Evolutionary conservation across 2,797 vertebrate species (phyloP).

Genomic region (Phoebastria nigripes): DNA sequence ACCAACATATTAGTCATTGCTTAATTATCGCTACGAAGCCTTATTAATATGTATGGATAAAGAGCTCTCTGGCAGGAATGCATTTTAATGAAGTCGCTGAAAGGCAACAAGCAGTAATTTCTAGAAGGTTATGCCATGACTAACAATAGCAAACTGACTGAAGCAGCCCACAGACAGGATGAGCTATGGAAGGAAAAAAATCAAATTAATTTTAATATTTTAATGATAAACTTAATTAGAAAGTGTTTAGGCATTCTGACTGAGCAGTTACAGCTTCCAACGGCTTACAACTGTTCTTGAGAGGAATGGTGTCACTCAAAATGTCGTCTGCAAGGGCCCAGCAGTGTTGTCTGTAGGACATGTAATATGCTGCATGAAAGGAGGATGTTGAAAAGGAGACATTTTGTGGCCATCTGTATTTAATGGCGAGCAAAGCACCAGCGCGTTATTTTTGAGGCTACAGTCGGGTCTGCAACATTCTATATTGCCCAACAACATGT

Average conservation of each 20-base stretch:
- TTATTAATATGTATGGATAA: conserved; percentile 67
- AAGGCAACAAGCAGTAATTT: conserved; percentile 52
- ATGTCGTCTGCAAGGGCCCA: rapidly evolving
- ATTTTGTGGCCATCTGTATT: background rate
- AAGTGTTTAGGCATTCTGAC: background rate
- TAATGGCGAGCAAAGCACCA: rapidly evolving
- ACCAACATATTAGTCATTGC: conserved; percentile 45
- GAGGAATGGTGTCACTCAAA: background rate
- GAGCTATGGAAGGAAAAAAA: background rate
- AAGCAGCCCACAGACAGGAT: background rate
- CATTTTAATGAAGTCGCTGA: conserved; percentile 65
- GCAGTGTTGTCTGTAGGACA: background rate
- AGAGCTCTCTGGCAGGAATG: conserved; percentile 54
- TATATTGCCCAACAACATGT: rapidly evolving
- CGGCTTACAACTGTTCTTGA: background rate
- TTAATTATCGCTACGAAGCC: conserved; percentile 67
- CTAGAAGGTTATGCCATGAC: conserved; percentile 28
- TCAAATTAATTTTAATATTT: conserved; percentile 20
- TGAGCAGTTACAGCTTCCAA: background rate
- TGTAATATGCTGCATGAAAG: rapidly evolving
- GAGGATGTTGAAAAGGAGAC: rapidly evolving
- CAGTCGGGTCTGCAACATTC: rapidly evolving
- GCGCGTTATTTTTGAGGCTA: rapidly evolving
- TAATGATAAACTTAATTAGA: conserved; percentile 33
- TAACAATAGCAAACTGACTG: conserved; percentile 27